Conservation (phyloP, 1,140 invertebrate genomes). For the Pogonognathellus flavescens region DNA sequence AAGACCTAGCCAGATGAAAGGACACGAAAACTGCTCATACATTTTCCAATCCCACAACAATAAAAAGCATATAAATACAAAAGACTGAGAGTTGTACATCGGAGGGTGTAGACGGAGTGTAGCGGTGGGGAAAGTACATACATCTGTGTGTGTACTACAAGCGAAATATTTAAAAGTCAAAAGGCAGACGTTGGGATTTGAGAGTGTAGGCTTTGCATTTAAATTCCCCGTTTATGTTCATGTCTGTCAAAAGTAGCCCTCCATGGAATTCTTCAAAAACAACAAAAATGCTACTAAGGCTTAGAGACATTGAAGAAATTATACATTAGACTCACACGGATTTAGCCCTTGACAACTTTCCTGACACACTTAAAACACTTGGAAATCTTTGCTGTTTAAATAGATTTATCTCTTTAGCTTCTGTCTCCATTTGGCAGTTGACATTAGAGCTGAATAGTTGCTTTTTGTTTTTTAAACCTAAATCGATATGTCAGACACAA, state of each 20-base stretch:
- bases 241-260: slow-evolving; percentile 48
- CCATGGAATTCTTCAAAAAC: slow-evolving; percentile 41
- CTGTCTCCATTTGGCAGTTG: slow-evolving; percentile 45
- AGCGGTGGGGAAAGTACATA: slow-evolving; percentile 2
- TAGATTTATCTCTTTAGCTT: slow-evolving; percentile 38
- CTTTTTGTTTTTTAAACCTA: slow-evolving; percentile 28
- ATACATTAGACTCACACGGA: slow-evolving; percentile 48
- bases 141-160: slow-evolving; percentile 45
- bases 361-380: slow-evolving; percentile 47
- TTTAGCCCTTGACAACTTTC: slow-evolving; percentile 45
- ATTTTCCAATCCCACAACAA: slow-evolving; percentile 46
- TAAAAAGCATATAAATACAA: slow-evolving; percentile 39
- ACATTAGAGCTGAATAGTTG: neutral
- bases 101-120: neutral
- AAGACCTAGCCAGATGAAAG: neutral
- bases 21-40: slow-evolving; percentile 28
- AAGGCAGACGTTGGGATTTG: slow-evolving; percentile 42
- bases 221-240: slow-evolving; percentile 48
- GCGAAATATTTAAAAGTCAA: slow-evolving; percentile 48
- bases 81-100: neutral
- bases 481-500: slow-evolving; percentile 27
- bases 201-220: slow-evolving; percentile 49
- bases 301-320: slow-evolving; percentile 44
- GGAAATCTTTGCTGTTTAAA: slow-evolving; percentile 38
- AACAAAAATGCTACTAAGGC: slow-evolving; percentile 47